phyloP scores from a whole-genome alignment of 2,888 invertebrate species.

The Noctua fimbriata region DNA sequence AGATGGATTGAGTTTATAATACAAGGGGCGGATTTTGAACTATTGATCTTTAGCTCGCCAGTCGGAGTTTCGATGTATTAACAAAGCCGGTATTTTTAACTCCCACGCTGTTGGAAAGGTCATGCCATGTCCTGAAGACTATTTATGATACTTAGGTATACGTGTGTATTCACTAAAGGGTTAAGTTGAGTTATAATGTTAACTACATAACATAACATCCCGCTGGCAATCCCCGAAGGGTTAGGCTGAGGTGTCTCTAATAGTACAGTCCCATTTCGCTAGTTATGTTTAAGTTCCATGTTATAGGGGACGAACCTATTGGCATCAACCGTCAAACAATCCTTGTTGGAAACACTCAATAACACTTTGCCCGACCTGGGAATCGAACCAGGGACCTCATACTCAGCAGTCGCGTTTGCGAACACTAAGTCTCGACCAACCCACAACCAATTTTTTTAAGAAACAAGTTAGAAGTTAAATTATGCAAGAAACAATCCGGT shows the following conservation, averaged over 20 bases:
- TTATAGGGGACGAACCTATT: not conserved
- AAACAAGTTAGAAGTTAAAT: not conserved
- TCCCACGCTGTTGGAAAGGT: constrained; percentile 23
- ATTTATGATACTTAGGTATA: not conserved
- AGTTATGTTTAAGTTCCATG: not conserved
- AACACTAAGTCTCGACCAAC: not conserved
- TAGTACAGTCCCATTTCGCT: too few relatives aligned
- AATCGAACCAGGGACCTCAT: too few relatives aligned
- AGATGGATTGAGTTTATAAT: not conserved
- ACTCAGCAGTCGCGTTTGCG: too few relatives aligned
- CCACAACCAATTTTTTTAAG: not conserved
- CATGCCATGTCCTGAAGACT: not conserved
- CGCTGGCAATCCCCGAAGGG: not conserved
- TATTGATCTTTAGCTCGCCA: constrained; percentile 20
- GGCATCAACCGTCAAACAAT: too few relatives aligned
- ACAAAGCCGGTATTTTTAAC: not conserved
- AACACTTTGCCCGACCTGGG: too few relatives aligned
- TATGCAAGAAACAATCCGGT: too few relatives aligned
- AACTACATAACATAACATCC: not conserved
- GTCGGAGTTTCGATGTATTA: too few relatives aligned
- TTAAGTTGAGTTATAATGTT: not conserved
- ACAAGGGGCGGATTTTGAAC: not conserved
- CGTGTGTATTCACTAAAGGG: not conserved
- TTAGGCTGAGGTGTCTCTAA: not conserved
- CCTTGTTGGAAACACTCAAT: too few relatives aligned